Conservation (phyloP, 2,797 vertebrate genomes). For the Hephaestus fuliginosus region DNA sequence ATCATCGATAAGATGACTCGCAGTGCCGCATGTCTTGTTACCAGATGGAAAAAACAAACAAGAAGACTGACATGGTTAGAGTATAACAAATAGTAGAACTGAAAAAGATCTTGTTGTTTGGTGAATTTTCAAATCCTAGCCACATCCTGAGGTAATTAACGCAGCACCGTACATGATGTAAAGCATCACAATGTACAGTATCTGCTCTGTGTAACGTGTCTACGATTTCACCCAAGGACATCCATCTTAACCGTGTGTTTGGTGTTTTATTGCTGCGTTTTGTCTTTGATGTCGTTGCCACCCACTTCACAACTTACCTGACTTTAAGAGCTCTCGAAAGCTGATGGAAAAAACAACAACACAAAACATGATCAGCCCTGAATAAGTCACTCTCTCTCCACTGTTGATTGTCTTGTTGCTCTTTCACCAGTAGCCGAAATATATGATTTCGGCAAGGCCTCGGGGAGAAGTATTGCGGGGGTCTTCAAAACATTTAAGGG, state of each 20-base stretch:
- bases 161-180: background rate
- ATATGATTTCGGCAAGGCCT: background rate
- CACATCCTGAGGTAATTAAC: background rate
- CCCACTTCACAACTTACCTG: conserved; percentile 17
- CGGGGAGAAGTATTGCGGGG: background rate
- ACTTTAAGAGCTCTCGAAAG: conserved; percentile 34
- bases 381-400: background rate
- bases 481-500: background rate
- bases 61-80: background rate
- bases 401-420: background rate
- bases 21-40: no score
- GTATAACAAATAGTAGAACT: background rate
- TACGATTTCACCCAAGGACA: background rate
- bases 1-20: background rate
- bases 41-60: background rate
- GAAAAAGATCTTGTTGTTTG: background rate
- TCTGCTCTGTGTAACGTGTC: background rate
- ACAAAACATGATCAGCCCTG: background rate
- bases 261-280: conserved; percentile 6
- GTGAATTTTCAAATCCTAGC: background rate
- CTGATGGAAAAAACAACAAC: conserved; percentile 9
- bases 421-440: conserved; percentile 1
- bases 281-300: conserved; percentile 25
- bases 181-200: background rate
- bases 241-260: conserved; percentile 2